Base-by-base conservation (phyloP, 2,888 invertebrate species). In the Fissipunctia ypsillon region DNA sequence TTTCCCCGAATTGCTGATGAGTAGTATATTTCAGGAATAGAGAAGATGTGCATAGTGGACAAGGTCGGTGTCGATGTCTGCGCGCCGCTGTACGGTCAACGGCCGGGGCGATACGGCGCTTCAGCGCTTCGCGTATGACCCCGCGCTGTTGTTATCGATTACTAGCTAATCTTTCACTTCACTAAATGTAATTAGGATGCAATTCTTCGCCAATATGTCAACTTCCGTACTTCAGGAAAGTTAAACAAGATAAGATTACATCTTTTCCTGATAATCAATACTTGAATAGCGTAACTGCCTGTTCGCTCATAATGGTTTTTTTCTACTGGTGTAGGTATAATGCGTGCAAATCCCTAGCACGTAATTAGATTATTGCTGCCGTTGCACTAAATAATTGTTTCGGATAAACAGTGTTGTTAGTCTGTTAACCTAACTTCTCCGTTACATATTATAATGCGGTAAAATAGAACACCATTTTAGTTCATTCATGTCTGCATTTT, bases 21-120 rank as follows among this genome's bases (percentile, higher is more conserved):
- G 70, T 61, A 41, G 28, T 74, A 56, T 77, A 82, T 83, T 80
- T 83, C 76, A 78, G 79, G 71, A 84, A 84, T 84, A 80, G 81
- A 87, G 88, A 84, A 84, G 86, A 83, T 82, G 84, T 87, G 82
- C 84, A 86, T 88, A 88, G 89, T 92, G 87, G 87, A 90, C 94
- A 95, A 95, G 95, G 95, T 93, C 93, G 92, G 84, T 76, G 83
- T 93, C 92, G 91, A 85, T 76, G 83, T 80, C 78, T 93, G 89
- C 93, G 92, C 93, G 91, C 93, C 93, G 90, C 91, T 92, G 90
- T 90, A 88, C 93, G 94, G 95, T 95, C 94, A 95, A 94, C 92
- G 95, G 92, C 95, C 94, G 92, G 80, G 90, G 81, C 90, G 89
- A 90, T 91, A 89, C 92, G 89, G 90, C 91, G 91, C 90, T 91